Conservation (phyloP, 2,797 vertebrate genomes). For the Falco rusticolus region DNA sequence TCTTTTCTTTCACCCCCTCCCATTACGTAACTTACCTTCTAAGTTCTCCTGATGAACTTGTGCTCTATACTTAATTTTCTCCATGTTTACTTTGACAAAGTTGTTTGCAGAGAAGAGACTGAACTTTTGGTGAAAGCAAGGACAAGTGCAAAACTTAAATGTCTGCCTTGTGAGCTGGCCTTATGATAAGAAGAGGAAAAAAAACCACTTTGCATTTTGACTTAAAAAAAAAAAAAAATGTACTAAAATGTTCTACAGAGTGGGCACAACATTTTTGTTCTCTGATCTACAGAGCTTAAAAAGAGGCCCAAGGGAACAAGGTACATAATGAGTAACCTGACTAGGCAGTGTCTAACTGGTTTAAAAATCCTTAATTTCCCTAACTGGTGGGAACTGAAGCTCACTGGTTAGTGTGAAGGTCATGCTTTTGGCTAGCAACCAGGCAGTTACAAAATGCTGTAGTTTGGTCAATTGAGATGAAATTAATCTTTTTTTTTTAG, state of each 20-base stretch:
- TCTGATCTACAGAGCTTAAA: slow-evolving; percentile 27
- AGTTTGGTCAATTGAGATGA: background rate
- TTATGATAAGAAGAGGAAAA: background rate
- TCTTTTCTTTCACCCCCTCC: background rate
- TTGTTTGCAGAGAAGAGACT: background rate
- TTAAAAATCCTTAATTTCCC: slow-evolving; percentile 5
- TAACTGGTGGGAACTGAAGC: slow-evolving; percentile 38
- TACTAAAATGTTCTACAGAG: slow-evolving; percentile 13
- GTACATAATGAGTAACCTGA: slow-evolving; percentile 60
- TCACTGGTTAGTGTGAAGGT: slow-evolving; percentile 53
- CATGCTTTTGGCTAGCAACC: background rate
- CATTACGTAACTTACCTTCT: slow-evolving; percentile 10
- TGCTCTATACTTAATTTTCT: background rate
- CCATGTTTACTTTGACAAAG: background rate
- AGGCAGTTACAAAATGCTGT: background rate
- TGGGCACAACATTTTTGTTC: background rate
- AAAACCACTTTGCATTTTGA: background rate
- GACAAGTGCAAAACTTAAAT: too few species aligned
- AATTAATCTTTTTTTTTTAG: background rate
- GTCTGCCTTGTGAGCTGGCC: background rate
- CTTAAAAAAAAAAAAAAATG: background rate
- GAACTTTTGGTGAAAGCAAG: too few species aligned
- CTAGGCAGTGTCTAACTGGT: background rate
- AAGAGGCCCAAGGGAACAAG: slow-evolving; percentile 41
- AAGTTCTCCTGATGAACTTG: background rate